Base-by-base conservation (phyloP, 2,797 vertebrate genomes). In the Leptatherina wallacei region DNA sequence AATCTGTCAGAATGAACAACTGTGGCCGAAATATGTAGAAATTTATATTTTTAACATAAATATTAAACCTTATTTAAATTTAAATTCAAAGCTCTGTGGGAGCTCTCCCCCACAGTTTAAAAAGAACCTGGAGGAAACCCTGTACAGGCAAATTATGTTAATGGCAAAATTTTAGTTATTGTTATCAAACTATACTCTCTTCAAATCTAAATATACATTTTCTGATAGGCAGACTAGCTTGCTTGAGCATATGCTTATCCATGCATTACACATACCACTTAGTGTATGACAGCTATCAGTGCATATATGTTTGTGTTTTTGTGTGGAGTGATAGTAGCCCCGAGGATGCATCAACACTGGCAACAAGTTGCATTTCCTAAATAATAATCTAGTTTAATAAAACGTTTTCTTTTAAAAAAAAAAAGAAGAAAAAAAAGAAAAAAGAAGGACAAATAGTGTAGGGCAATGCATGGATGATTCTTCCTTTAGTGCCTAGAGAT, bases 281-380 rank as follows among this genome's bases (percentile, higher is more conserved):
- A 58, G 65, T 69, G 76, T 67, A 16, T 76, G 86, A 88, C 88
- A 89, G 83, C 82, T 65, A 67, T 71, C 67, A 67, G 62, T 60
- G 80, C 70, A 74, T 78, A 61, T 81, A 68, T 80, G 73, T 58
- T 75, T 69, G 27, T 83, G 78, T 83, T 74, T 74, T 79, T 76
- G 77, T 80, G 77, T 61, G 1, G 69, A 80, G 81, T 84, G 83
- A 86, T 89, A 89, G 90, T 89, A 73, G 85, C 91, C 89, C 88
- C 83, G 82, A 82, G 83, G 88, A 87, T 88, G 82, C 80, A 74
- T 85, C 80, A 81, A 84, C 81, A 86, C 85, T 89, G 89, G 88
- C 89, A 88, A 85, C 71, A 70, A 60, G 76, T 82, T 81, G 90
- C 84, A 89, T 91, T 92, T 88, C 85, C 92, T 91, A 88, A 92